phyloP scores from a whole-genome alignment of 2,888 invertebrate genomes.

The Timema podura region DNA sequence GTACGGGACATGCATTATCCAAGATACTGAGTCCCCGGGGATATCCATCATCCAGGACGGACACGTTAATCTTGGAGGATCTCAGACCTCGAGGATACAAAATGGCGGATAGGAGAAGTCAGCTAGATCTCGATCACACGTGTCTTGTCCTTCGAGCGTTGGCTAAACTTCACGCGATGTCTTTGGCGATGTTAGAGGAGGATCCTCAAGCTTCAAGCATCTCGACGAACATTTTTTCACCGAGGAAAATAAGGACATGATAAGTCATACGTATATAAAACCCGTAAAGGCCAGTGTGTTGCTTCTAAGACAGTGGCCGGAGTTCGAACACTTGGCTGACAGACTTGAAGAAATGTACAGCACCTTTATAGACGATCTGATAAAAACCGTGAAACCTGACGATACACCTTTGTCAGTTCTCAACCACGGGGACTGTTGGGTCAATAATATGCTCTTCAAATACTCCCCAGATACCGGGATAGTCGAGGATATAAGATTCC shows the following conservation, averaged over 20 bases:
- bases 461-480: not conserved
- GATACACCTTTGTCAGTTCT: not conserved
- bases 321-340: not conserved
- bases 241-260: not conserved
- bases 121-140: not conserved
- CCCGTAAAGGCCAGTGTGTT: too few relatives aligned
- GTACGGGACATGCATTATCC: not conserved
- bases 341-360: not conserved
- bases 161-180: slow-evolving; percentile 9
- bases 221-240: not conserved
- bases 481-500: not conserved
- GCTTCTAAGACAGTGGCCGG: not conserved
- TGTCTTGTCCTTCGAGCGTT: not conserved
- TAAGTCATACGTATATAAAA: too few relatives aligned
- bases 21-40: not conserved
- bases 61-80: slow-evolving; percentile 2
- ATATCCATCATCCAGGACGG: not conserved
- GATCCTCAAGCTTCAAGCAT: not conserved
- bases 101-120: not conserved
- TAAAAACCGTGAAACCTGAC: too few relatives aligned
- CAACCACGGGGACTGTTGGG: slow-evolving; percentile 6
- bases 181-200: not conserved
- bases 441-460: not conserved
- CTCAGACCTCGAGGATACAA: not conserved
- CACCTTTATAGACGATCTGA: too few relatives aligned